Evolutionary conservation across 2,113 vertebrate genomes (phyloP), one percentile per base, ranked within the genome.

Genomic region (Athene noctua): DNA sequence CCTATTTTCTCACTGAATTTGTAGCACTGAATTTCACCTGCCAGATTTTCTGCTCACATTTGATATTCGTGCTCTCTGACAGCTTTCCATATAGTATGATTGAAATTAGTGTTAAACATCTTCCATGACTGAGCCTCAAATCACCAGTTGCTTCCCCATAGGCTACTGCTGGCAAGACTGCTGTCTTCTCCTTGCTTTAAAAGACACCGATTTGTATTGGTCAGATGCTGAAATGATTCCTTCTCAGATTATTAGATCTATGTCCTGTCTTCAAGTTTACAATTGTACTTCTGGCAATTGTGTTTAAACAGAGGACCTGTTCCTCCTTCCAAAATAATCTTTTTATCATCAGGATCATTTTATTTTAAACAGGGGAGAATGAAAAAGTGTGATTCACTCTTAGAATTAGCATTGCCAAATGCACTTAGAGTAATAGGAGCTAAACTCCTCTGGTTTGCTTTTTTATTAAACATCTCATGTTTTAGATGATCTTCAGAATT

Each of bases 1-100:
- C 61, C 92, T 85, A 63, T 63, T 84, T 89, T 68, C 82, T 96
- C 67, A 72, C 44, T 90, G 90, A 89, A 54, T 80, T 94, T 91
- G 82, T 59, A 96, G 51, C 68, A 86, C 51, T 83, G 74, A 95
- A 95, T 97, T 97, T 80, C 83, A 96, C 92, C 92, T 97, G 92
- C 59, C 88, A 94, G 52, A 67, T 63, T 49, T 82, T 46, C 68
- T 86, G 65, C 57, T 81, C 23, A 42, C 29, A 14, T 94, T 86
- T 86, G 67, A 85, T 95, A 88, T 79, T 73, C 38, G 4, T 86
- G 68, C 25, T 94, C 38, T 85, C 26, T 1, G 3, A 47, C 47
- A 86, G 42, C 49, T 83, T 88, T 92, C 25, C n/a, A 65, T 40
- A 47, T 2, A 74, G 20, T 3, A 32, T 47, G 36, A 73, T 25